Evolutionary conservation across 2,888 invertebrate species (phyloP).

Genomic region (Harpalus rufipes): DNA sequence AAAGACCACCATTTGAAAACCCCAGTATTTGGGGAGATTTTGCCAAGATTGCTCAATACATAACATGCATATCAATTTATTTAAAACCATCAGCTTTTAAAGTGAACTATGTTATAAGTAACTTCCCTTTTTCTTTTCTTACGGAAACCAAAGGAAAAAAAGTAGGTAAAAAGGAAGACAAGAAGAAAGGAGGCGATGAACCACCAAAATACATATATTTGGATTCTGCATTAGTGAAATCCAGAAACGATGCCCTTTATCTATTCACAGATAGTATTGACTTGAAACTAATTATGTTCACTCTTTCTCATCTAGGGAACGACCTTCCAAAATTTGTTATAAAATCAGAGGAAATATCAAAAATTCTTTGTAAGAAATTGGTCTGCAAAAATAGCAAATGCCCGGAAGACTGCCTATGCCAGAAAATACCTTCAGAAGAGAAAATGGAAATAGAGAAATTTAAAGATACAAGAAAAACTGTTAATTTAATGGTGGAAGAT

Average conservation of each 20-base stretch:
- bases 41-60: constrained; percentile 70
- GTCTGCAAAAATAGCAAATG: constrained; percentile 38
- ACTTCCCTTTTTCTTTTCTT: constrained; percentile 70
- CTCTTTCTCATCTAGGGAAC: constrained; percentile 55
- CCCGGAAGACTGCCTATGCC: constrained; percentile 39
- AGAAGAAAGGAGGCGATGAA: constrained; percentile 60
- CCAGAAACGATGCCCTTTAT: constrained; percentile 73
- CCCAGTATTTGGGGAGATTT: constrained; percentile 74
- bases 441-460: not conserved
- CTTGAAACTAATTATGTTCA: constrained; percentile 72
- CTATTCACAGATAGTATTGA: constrained; percentile 73
- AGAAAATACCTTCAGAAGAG: constrained; percentile 9
- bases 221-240: constrained; percentile 68
- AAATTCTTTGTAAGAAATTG: constrained; percentile 18
- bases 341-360: constrained; percentile 9
- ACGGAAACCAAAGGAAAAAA: constrained; percentile 30
- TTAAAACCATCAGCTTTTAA: constrained; percentile 73
- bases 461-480: constrained; percentile 67
- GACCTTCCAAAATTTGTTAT: constrained; percentile 38
- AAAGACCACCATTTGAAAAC: constrained; percentile 67
- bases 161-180: constrained; percentile 57
- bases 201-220: constrained; percentile 69
- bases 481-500: constrained; percentile 72
- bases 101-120: constrained; percentile 68
- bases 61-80: constrained; percentile 72